Percentiles rank a stretch among this genome's conserved stretches.
phyloP scores from a whole-genome alignment of 2,888 invertebrate genomes.

The Brachynemurus nebulosus region DNA sequence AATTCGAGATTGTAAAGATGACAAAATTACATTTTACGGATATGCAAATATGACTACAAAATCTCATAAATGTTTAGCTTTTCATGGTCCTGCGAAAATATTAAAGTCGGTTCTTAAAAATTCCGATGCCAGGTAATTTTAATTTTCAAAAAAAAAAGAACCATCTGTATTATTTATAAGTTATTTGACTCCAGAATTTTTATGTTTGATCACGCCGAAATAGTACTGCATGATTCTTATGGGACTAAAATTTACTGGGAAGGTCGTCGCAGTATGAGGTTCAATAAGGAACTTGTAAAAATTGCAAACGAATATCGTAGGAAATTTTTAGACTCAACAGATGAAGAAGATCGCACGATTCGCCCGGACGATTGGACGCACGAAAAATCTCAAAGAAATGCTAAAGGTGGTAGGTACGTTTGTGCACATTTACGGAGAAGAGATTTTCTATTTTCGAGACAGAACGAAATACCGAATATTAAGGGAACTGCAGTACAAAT shows the following conservation, averaged over 20 bases:
- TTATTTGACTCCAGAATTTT: too few species aligned
- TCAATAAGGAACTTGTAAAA: constrained; percentile 49
- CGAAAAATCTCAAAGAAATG: constrained; percentile 35
- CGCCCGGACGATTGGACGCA: constrained; percentile 46
- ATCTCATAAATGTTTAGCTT: constrained; percentile 61
- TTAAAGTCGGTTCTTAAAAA: constrained; percentile 45
- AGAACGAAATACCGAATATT: constrained; percentile 64
- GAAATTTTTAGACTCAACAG: constrained; percentile 46
- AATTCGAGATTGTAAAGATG: constrained; percentile 37
- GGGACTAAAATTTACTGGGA: constrained; percentile 75
- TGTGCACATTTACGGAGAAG: constrained; percentile 75
- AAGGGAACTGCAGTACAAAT: constrained; percentile 64
- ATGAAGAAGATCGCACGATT: constrained; percentile 41
- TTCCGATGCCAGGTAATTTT: constrained; percentile 31
- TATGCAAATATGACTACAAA: constrained; percentile 51
- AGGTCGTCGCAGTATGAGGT: constrained; percentile 83
- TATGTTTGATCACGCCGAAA: constrained; percentile 70
- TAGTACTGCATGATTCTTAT: constrained; percentile 75
- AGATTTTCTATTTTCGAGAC: constrained; percentile 70
- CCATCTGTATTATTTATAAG: too few species aligned
- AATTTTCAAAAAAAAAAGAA: too few species aligned
- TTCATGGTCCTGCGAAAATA: constrained; percentile 62
- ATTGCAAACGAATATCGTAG: constrained; percentile 55
- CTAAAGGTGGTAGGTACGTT: constrained; percentile 57
- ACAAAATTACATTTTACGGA: constrained; percentile 51